Evolutionary conservation across 2,113 vertebrate species (phyloP), one percentile per base, ranked within the genome.

Genomic region (Oreochromis aureus): DNA sequence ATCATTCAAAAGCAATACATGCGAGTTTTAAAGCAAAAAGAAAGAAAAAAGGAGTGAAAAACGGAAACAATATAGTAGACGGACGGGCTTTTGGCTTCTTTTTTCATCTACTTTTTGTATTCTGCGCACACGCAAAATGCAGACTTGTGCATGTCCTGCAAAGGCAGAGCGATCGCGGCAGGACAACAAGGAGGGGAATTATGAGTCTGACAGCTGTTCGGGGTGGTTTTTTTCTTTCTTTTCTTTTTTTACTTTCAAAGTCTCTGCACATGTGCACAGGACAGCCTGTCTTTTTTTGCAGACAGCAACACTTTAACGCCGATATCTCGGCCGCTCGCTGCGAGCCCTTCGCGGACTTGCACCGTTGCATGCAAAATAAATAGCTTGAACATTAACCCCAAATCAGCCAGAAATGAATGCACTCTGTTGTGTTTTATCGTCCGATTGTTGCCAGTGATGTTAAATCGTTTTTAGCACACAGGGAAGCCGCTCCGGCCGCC

Each of bases 91-190:
- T 15, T 30, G 18, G 18, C 19, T 27, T 9, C 22, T 34, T 51
- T 76, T 44, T 81, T 58, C 53, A 76, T 69, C 30, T 56, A 44
- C 44, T 78, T 51, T 51, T 73, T 85, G 73, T 24, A 85, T 81
- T 81, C 71, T 92, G 91, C 82, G 81, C 89, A 91, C 66, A 88
- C 46, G 66, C 90, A 88, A 91, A 90, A 91, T 91, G 82, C 85
- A 91, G 86, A 86, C 63, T 92, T 69, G n/a, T 84, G 88, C 82
- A 84, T 86, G 82, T 83, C 84, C 79, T 16, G 34, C 83, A 89
- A 85, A 76, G 84, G 30, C 82, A 51, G 24, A 19, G 48, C 61
- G 84, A 71, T 41, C 83, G 80, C 81, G n/a, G 41, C 81, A 24
- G 81, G 30, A 63, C 55, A 55, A 5, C 36, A 53, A 22, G 22